These are phyloP conservation scores for Coecobrya sp. DNA, from an alignment of 2,888 invertebrate species.

Conservation along the genomic window DNA sequence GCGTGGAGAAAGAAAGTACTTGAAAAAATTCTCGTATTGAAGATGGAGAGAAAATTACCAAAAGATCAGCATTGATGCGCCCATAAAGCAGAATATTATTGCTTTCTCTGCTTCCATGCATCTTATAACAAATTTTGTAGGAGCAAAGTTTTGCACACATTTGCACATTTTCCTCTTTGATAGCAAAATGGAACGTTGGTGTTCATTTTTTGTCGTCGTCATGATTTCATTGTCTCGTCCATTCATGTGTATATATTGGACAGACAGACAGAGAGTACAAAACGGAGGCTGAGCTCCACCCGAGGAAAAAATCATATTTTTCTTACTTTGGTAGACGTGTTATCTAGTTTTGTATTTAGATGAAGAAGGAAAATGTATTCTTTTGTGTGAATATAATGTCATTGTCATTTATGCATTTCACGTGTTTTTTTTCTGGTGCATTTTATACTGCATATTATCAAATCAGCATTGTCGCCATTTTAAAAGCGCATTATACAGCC, in stretches of 20 bases:
- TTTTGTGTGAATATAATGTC: conserved; percentile 49
- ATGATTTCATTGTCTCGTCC: background rate
- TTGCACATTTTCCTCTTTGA: conserved; percentile 67
- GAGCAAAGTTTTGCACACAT: conserved; percentile 65
- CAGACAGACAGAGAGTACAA: too few relatives aligned
- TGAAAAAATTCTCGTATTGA: conserved; percentile 53
- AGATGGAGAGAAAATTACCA: conserved; percentile 70
- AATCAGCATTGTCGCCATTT: background rate
- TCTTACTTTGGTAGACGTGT: background rate
- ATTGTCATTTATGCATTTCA: conserved; percentile 61
- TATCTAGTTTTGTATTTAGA: conserved; percentile 7
- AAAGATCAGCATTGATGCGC: conserved; percentile 72
- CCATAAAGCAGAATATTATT: conserved; percentile 68
- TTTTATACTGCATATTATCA: background rate
- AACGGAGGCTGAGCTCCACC: background rate
- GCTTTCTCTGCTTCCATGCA: background rate
- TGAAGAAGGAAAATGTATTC: background rate
- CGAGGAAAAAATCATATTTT: background rate
- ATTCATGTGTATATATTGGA: background rate
- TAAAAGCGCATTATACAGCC: background rate
- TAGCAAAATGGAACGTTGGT: background rate
- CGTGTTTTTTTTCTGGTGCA: conserved; percentile 1
- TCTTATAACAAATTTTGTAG: background rate
- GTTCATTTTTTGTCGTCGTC: conserved; percentile 21
- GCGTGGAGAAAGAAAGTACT: conserved; percentile 7